Percentiles rank a stretch among this genome's conserved stretches.
Evolutionary conservation across 30 jellyfish, hydroid and myxozoan genomes (phyloP).

Genomic region (Catostylus mosaicus): DNA sequence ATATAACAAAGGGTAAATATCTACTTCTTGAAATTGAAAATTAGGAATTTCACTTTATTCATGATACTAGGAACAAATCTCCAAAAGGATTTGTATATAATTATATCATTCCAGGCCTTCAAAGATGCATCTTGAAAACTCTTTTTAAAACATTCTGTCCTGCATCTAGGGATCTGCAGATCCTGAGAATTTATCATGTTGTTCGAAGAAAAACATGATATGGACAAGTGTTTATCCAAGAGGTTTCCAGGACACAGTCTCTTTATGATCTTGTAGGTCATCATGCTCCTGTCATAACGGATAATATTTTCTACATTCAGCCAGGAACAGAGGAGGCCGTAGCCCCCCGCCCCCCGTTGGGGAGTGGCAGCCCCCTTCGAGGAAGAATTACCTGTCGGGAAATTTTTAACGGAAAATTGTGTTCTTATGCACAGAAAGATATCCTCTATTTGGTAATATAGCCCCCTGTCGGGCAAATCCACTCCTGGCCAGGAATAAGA

Average conservation of each 20-base stretch:
- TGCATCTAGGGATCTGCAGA: not conserved
- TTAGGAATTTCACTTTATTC: not conserved
- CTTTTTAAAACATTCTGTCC: conserved; percentile 10
- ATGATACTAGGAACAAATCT: not conserved
- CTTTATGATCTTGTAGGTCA: not conserved
- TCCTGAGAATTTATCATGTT: conserved; percentile 13
- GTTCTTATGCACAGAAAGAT: no score
- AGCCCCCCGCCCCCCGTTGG: no score
- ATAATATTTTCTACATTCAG: not conserved
- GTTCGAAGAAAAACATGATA: conserved; percentile 37
- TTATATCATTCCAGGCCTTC: conserved; percentile 22
- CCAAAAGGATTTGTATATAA: not conserved
- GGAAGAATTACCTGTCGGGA: no score
- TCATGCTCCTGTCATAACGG: conserved; percentile 1
- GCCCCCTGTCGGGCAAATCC: no score
- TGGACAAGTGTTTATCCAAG: not conserved
- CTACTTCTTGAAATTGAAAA: not conserved
- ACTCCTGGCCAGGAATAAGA: not conserved
- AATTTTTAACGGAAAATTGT: no score
- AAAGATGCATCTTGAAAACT: conserved; percentile 27
- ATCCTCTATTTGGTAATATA: no score
- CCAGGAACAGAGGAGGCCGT: no score
- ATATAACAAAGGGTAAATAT: not conserved
- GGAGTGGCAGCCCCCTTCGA: no score
- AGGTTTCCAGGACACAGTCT: no score